Evolutionary conservation across 1,140 invertebrate species (phyloP), one percentile per base, ranked within the genome.

Genomic region (Neodiprion lecontei): DNA sequence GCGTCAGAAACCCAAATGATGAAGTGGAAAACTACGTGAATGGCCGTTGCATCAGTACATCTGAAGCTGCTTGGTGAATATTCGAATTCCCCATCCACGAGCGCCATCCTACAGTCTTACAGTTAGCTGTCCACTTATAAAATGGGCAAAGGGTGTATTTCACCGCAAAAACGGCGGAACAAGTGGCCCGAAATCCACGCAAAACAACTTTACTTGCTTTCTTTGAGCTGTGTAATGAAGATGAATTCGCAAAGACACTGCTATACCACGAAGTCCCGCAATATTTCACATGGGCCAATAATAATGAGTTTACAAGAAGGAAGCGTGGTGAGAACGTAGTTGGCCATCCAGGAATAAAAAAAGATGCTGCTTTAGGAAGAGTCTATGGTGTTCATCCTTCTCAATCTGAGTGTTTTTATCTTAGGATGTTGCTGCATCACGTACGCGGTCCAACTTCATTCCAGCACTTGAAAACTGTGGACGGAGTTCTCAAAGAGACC

Each of bases 381-480:
- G 74, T 87, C 28, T 87, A 88, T 76, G 79, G 81, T 11, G 75
- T 89, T 53, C 81, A 85, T 79, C 82, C 83, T n/a, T 85, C 82
- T 17, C 82, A 86, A 69, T 73, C 72, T 7, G 84, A 88, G 81
- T 83, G 84, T 67, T 89, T 78, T 80, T 84, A 84, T 82, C 75
- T 90, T 72, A 78, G 84, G 72, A 68, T 90, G 72, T 79, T 90
- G 71, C 79, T 90, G 77, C 72, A 82, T 77, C 69, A 91, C 78
- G 82, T 89, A 65, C 76, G 74, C 70, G 84, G 84, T 61, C 82
- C 84, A 75, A 85, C 74, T 23, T 83, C 79, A 68, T 87, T 85
- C 76, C 53, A 81, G 79, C 28, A 79, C 80, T 75, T 87, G 70
- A 80, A 75, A 72, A 85, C 76, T 48, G 81, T 87, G 10, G 77